phyloP scores from a whole-genome alignment of 2,797 vertebrate genomes.

The Pseudomugil gertrudae region DNA sequence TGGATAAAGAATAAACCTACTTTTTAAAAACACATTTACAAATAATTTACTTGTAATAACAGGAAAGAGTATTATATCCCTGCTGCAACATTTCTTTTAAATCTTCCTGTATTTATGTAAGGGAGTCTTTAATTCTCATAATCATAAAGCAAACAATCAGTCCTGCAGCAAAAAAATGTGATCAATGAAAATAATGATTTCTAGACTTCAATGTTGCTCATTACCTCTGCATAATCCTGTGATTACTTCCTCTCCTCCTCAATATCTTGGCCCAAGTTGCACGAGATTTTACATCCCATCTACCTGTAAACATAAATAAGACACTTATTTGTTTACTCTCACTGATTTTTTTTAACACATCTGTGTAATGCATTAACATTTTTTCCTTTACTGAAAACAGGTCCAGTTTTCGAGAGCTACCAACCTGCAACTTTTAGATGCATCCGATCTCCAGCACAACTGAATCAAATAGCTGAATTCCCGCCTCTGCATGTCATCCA shows the following conservation, averaged over 20 bases:
- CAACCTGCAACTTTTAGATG: too few relatives aligned
- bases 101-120: background rate
- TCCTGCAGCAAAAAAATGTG: background rate
- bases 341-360: background rate
- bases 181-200: background rate
- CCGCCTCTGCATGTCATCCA: too few relatives aligned
- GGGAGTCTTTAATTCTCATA: too few relatives aligned
- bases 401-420: too few relatives aligned
- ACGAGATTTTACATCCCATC: conserved; percentile 27
- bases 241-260: background rate
- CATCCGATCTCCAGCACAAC: too few relatives aligned
- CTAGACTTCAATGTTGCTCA: background rate
- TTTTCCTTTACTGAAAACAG: background rate
- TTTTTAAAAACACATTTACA: background rate
- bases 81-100: background rate
- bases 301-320: conserved; percentile 32
- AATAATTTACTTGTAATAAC: background rate
- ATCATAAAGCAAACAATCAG: background rate
- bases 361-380: background rate
- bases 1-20: background rate
- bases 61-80: background rate
- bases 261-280: conserved; percentile 5
- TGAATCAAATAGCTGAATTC: too few relatives aligned
- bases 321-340: background rate
- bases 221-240: conserved; percentile 41